Evolutionary conservation across 2,888 invertebrate species (phyloP).

Genomic region (Lycophotia porphyrea): DNA sequence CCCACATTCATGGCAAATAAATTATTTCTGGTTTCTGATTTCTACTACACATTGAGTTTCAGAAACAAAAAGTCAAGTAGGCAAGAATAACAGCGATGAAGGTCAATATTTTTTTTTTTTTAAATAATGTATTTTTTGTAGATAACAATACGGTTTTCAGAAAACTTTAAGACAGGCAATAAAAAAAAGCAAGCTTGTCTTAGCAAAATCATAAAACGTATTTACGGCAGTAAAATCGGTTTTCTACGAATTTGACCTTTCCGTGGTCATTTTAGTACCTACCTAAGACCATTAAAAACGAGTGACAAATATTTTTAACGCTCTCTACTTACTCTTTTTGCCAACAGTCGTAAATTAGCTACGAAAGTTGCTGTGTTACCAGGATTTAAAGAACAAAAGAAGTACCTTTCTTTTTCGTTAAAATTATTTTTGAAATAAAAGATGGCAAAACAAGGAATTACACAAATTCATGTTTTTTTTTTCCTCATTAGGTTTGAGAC

Average conservation of each 20-base stretch:
- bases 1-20: no score
- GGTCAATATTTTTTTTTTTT: no score
- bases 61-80: not conserved
- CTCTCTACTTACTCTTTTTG: conserved; percentile 42
- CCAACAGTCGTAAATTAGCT: conserved; percentile 65
- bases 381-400: not conserved
- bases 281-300: conserved; percentile 25
- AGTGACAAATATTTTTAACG: conserved; percentile 51
- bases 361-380: conserved; percentile 56
- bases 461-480: no score
- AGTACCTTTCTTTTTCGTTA: not conserved
- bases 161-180: not conserved
- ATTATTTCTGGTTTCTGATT: no score
- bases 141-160: not conserved
- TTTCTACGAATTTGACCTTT: conserved; percentile 39
- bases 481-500: not conserved
- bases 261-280: conserved; percentile 14
- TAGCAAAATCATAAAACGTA: conserved; percentile 28
- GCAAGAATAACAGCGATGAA: not conserved
- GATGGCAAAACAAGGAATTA: not conserved
- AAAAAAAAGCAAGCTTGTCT: conserved; percentile 19
- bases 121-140: no score
- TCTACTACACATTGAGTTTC: no score
- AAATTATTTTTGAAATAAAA: not conserved
- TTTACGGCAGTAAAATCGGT: conserved; percentile 1